Base-by-base conservation (phyloP, 2,797 vertebrate genomes). In the Sebastes hubbsi region DNA sequence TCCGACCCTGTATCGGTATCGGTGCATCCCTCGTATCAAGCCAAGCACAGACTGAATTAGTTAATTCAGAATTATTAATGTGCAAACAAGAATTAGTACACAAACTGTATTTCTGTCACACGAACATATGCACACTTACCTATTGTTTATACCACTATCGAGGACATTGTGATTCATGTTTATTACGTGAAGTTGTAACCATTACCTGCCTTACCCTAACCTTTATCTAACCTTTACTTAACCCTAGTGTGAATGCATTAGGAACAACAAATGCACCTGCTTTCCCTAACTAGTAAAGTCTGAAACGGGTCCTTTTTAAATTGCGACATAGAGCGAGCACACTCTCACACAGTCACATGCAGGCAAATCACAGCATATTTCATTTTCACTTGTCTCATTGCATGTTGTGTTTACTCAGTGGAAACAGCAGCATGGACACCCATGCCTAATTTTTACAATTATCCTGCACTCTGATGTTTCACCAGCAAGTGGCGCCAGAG, bases 401-500 rank as follows among this genome's bases (percentile, higher is more conserved):
- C 13, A 3, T 38, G 36, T 20, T 46, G 16, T 24, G 11, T 72
- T 74, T 65, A 62, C 4, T 34, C 4, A 1, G 10, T 54, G 11
- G 10, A 2, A 42, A 16, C 49, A 27, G 27, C 29, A 34, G 62
- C 25, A 25, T 18, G 10, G 18, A 30, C 49, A 29, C 12, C 13
- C 14, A 14, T 52, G 18, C 20, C 4, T 65, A 32, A 54, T 52
- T 25, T 52, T 42, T 42, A 29, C 27, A 52, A 68, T 84, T 54
- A 22, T 52, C 20, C 56, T 87, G 82, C 70, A 86, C 20, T 81
- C 20, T 88, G 11, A 54, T 60, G 1, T 2, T 72, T 78, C 6
- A 82, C 93, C 96, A 90, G 79, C 71, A 81, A 83, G 87, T 91
- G 95, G 94, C n/a, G 52, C 88, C 89, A 94, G 67, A 91, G 69